Base-by-base conservation (phyloP, 2,797 vertebrate genomes). In the Lithobates pipiens region DNA sequence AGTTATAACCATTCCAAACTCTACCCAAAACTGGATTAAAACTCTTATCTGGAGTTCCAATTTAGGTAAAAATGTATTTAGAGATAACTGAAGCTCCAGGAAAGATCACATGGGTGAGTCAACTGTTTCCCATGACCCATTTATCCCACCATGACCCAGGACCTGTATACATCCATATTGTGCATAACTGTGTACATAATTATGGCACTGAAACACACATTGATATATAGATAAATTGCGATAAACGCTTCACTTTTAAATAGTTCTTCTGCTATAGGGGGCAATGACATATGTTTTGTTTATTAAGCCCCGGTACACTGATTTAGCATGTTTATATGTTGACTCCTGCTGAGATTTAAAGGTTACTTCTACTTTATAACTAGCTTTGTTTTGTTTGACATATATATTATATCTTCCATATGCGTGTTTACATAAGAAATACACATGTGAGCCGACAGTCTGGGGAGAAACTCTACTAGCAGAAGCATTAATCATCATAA, bases 301-400 rank as follows among this genome's bases (percentile, higher is more conserved):
- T 95, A 95, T 87, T 92, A 92, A 93, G 76, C 89, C 88, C 89
- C 91, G 82, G 91, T 83, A 91, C 90, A 89, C 93, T 92, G 91
- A 92, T 93, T 91, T 91, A 93, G 90, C 94, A 88, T 95, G 94
- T 95, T 95, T 95, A 95, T 95, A 93, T 95, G 94, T 95, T 95
- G 94, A 95, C 94, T 94, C 95, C 92, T 93, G 94, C 92, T 86
- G 93, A 95, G 94, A 95, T 95, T 94, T 94, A 95, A 88, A 88
- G 89, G 93, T 91, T 94, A 92, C 92, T 93, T 93, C 92, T 93
- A 92, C 92, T 93, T 94, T 93, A 95, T 95, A 95, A 94, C 91
- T 93, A 91, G 91, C 91, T 93, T 93, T 93, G 93, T 94, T 94
- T 93, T 95, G 95, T 95, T 95, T 95, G 94, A 95, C 95, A 95